A percentile compares a stretch with the other conserved stretches of the same genome.
phyloP scores from a whole-genome alignment of 2,888 invertebrate genomes.

The Caenorhabditis sp. region DNA sequence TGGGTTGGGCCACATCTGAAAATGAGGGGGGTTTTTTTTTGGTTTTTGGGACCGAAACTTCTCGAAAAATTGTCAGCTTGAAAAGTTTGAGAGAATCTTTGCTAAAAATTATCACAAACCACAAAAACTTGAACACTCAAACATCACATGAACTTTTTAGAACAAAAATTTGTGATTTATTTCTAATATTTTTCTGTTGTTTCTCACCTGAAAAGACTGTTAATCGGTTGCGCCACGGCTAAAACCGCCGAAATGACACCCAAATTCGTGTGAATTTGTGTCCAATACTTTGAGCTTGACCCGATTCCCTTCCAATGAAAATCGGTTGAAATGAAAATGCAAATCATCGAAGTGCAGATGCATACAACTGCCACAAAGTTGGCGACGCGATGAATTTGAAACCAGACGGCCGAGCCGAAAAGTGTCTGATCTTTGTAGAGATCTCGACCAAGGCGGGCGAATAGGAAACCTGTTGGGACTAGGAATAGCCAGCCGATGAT shows the following conservation, averaged over 20 bases:
- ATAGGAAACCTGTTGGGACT: slow-evolving; percentile 45
- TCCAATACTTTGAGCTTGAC: slow-evolving; percentile 37
- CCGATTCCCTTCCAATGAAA: slow-evolving; percentile 50
- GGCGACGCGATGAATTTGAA: slow-evolving; percentile 47
- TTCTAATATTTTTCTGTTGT: too few species aligned
- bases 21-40: too few species aligned
- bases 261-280: slow-evolving; percentile 41
- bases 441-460: slow-evolving; percentile 44
- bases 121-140: too few species aligned
- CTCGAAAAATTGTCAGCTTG: too few species aligned
- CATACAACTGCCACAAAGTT: slow-evolving; percentile 45
- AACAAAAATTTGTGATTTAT: too few species aligned
- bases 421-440: slow-evolving; percentile 31
- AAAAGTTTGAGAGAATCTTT: too few species aligned
- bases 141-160: neutral
- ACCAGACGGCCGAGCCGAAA: slow-evolving; percentile 47
- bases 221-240: slow-evolving; percentile 43
- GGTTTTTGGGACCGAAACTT: slow-evolving; percentile 10
- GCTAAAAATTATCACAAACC: too few species aligned
- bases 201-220: slow-evolving; percentile 24
- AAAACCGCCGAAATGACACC: slow-evolving; percentile 45
- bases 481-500: slow-evolving; percentile 51
- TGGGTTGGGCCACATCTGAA: slow-evolving; percentile 43
- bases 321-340: slow-evolving; percentile 40
- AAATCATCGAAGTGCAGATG: slow-evolving; percentile 44